Percentiles rank a stretch among this genome's conserved stretches.
Evolutionary conservation across 2,888 invertebrate species (phyloP).

Genomic region (Ctena decussata): DNA sequence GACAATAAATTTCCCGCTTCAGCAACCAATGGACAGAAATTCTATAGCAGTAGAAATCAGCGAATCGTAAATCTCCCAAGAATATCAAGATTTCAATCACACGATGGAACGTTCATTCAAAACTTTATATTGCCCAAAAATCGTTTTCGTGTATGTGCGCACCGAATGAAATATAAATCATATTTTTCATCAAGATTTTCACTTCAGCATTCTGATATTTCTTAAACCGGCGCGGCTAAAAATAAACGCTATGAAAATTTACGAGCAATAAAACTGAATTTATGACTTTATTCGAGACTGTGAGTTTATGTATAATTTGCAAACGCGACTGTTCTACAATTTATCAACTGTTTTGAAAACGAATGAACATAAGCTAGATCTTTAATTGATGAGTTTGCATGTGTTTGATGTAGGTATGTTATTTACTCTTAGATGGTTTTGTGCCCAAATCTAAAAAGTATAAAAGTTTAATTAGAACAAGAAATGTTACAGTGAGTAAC

Average conservation of each 20-base stretch:
- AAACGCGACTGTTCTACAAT: background rate
- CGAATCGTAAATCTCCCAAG: constrained; percentile 51
- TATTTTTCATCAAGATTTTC: constrained; percentile 15
- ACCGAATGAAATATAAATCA: background rate
- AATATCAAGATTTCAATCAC: constrained; percentile 10
- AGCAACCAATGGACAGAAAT: constrained; percentile 37
- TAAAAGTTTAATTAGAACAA: no score
- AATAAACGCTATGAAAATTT: background rate
- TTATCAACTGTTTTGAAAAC: background rate
- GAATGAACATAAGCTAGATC: no score
- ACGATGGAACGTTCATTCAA: constrained; percentile 1
- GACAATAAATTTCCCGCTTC: constrained; percentile 51
- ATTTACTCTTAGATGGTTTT: no score
- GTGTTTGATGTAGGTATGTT: no score
- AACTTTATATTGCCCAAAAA: background rate
- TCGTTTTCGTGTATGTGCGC: constrained; percentile 5
- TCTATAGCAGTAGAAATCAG: constrained; percentile 45
- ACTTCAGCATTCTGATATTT: background rate
- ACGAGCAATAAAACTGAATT: constrained; percentile 7
- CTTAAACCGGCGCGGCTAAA: background rate
- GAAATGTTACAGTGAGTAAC: no score
- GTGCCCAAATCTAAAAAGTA: no score
- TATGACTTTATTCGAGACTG: background rate
- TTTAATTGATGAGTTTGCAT: no score
- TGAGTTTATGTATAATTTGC: background rate